Evolutionary conservation across 2,797 vertebrate genomes (phyloP).

Genomic region (Gobionotothen gibberifrons): DNA sequence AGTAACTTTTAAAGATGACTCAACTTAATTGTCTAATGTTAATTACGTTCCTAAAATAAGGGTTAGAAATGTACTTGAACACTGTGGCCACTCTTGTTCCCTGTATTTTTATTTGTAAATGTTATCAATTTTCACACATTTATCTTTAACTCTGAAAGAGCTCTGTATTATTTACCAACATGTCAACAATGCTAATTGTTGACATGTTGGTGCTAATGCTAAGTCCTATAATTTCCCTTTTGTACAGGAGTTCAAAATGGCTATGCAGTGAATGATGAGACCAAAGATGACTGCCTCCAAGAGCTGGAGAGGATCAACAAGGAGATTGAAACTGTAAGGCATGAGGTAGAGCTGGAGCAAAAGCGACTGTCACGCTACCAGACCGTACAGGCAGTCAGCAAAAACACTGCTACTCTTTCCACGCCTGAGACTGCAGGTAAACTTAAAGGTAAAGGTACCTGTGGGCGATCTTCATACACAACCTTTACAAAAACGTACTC

Average conservation of each 20-base stretch:
- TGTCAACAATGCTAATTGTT: not conserved
- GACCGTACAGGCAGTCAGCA: constrained; percentile 54
- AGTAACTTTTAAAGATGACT: not conserved
- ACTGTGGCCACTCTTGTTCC: not conserved
- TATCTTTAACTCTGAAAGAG: not conserved
- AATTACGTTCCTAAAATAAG: not conserved
- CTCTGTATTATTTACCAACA: not conserved
- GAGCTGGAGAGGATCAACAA: constrained; percentile 83
- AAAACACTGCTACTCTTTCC: not conserved
- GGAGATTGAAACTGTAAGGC: constrained; percentile 81
- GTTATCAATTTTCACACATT: not conserved
- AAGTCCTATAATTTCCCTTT: not conserved
- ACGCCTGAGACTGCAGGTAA: constrained; percentile 37
- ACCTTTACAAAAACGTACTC: constrained; percentile 11
- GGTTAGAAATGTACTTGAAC: not conserved
- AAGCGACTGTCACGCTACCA: constrained; percentile 78
- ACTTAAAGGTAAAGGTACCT: constrained; percentile 36
- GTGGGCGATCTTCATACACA: constrained; percentile 24
- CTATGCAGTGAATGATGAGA: constrained; percentile 36
- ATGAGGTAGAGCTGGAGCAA: constrained; percentile 83
- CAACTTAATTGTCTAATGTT: not conserved
- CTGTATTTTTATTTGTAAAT: not conserved
- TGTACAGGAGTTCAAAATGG: constrained; percentile 60
- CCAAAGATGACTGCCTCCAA: constrained; percentile 65
- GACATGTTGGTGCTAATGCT: too few species aligned